Evolutionary conservation across 2,797 vertebrate genomes (phyloP).

Genomic region (Limnodromus scolopaceus): DNA sequence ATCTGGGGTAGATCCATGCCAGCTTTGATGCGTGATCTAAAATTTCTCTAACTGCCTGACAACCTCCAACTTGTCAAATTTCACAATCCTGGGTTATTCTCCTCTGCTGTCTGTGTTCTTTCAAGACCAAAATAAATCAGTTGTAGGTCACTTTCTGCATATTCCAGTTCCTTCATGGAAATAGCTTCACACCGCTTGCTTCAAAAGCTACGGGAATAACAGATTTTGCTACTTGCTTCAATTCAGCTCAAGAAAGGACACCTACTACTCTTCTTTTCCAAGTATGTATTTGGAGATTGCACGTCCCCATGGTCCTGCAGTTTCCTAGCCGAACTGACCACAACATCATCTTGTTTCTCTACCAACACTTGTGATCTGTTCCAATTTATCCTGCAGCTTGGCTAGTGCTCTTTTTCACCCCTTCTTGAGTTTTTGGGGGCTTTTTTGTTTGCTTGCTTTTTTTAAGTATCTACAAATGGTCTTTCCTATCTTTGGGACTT

Average conservation of each 20-base stretch:
- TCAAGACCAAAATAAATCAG: background rate
- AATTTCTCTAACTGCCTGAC: background rate
- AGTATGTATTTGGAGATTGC: rapidly evolving
- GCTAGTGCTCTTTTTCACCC: background rate
- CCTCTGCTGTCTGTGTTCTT: background rate
- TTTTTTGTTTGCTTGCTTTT: background rate
- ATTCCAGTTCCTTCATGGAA: background rate
- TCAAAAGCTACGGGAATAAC: background rate
- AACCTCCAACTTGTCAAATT: background rate
- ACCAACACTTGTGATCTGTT: background rate
- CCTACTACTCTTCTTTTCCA: background rate
- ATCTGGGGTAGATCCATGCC: background rate
- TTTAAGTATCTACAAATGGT: background rate
- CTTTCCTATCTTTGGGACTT: background rate
- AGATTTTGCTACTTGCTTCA: background rate
- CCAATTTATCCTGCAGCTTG: background rate
- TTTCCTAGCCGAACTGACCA: background rate
- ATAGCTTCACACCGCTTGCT: background rate
- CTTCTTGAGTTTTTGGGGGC: background rate
- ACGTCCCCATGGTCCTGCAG: too few species aligned
- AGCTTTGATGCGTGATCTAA: background rate
- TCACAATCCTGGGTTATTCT: background rate
- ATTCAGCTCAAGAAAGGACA: background rate
- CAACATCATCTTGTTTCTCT: background rate
- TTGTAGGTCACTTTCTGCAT: background rate